phyloP scores from a whole-genome alignment of 2,888 invertebrate genomes.

The Atethmia centrago region DNA sequence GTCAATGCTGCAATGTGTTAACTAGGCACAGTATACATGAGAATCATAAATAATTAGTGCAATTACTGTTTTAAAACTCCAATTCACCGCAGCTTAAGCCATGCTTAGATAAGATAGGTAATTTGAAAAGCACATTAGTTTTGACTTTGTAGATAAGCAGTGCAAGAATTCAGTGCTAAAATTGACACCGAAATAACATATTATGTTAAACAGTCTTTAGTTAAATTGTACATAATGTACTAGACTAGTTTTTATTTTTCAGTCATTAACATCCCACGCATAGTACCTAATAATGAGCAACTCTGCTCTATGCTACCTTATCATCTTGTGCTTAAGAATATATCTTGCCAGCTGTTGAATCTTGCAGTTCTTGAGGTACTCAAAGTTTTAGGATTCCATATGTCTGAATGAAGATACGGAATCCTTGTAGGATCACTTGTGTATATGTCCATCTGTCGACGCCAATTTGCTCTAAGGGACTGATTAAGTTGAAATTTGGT shows the following conservation, averaged over 20 bases:
- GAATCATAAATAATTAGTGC: slow-evolving; percentile 8
- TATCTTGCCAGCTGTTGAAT: too few species aligned
- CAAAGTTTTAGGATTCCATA: too few species aligned
- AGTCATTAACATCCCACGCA: not conserved
- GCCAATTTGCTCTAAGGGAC: too few species aligned
- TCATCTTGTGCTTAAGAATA: too few species aligned
- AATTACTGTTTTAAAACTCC: slow-evolving; percentile 37
- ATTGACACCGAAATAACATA: slow-evolving; percentile 6
- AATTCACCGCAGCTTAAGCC: slow-evolving; percentile 55
- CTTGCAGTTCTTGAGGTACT: too few species aligned
- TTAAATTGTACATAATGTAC: not conserved
- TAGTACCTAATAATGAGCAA: too few species aligned
- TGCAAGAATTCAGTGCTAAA: slow-evolving; percentile 1
- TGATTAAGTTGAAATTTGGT: too few species aligned
- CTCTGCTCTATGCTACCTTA: too few species aligned
- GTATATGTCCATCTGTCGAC: too few species aligned
- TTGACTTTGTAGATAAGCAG: not conserved
- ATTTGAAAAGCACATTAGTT: slow-evolving; percentile 50
- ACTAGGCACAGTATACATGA: slow-evolving; percentile 3
- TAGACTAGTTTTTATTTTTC: not conserved
- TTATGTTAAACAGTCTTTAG: not conserved
- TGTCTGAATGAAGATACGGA: too few species aligned
- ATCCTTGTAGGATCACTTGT: too few species aligned
- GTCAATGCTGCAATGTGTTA: not conserved
- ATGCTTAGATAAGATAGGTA: slow-evolving; percentile 72